Evolutionary conservation across 2,888 invertebrate genomes (phyloP).

Genomic region (Empis stercorea): DNA sequence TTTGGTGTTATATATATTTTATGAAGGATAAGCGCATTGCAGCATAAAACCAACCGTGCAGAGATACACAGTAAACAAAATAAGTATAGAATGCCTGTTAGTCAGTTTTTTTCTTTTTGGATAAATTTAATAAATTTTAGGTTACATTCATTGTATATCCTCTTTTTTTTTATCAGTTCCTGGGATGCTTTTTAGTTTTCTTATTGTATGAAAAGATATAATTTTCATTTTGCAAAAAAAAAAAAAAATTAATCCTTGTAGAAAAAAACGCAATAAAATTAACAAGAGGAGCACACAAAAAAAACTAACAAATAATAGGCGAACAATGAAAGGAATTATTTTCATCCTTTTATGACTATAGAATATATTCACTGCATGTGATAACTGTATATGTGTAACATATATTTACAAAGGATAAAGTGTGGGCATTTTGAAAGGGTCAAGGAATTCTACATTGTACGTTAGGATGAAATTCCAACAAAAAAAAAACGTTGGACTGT

Average conservation of each 20-base stretch:
- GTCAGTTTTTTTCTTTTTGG: too few species aligned
- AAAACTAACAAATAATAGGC: too few species aligned
- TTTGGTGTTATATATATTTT: slow-evolving; percentile 20
- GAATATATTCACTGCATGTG: too few species aligned
- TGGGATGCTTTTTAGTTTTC: slow-evolving; percentile 4
- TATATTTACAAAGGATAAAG: too few species aligned
- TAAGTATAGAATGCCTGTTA: too few species aligned
- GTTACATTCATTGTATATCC: neutral
- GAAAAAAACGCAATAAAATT: slow-evolving; percentile 16
- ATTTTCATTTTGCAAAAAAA: too few species aligned
- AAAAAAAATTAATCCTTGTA: slow-evolving; percentile 9
- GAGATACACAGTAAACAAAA: slow-evolving; percentile 6
- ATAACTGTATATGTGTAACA: too few species aligned
- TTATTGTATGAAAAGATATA: slow-evolving; percentile 9
- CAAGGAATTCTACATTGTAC: slow-evolving; percentile 3
- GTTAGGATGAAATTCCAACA: neutral
- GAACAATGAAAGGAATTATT: too few species aligned
- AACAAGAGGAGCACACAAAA: slow-evolving; percentile 16
- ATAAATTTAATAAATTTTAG: too few species aligned
- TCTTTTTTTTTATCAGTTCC: slow-evolving; percentile 1
- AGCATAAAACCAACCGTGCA: slow-evolving; percentile 35
- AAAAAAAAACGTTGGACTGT: neutral
- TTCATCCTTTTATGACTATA: too few species aligned
- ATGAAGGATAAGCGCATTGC: slow-evolving; percentile 37
- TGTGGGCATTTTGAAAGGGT: slow-evolving; percentile 13